These are phyloP conservation scores for Tetramorium bicarinatum DNA, from an alignment of 2,888 invertebrate species.

Conservation along the genomic window DNA sequence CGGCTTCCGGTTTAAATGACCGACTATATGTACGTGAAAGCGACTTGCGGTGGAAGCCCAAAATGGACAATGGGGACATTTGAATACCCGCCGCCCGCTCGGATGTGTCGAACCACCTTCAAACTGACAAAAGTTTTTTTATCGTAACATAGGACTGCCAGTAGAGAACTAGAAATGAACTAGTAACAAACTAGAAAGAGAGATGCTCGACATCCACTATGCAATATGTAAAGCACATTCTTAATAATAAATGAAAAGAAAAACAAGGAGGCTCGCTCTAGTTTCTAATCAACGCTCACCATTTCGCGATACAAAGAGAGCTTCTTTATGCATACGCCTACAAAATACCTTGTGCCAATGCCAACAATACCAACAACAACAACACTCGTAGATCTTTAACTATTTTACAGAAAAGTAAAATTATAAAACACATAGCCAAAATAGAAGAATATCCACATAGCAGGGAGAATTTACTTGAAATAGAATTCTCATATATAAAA, in stretches of 20 bases:
- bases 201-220: conserved; percentile 65
- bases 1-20: conserved; percentile 96
- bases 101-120: conserved; percentile 80
- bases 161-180: conserved; percentile 56
- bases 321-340: conserved; percentile 33
- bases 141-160: conserved; percentile 67
- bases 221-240: conserved; percentile 74
- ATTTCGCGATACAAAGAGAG: conserved; percentile 27
- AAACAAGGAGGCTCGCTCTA: conserved; percentile 34
- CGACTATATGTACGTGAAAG: conserved; percentile 97
- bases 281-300: conserved; percentile 19
- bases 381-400: background rate
- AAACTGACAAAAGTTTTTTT: conserved; percentile 81
- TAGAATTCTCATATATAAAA: background rate
- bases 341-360: conserved; percentile 16
- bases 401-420: conserved; percentile 25
- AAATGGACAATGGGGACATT: conserved; percentile 96
- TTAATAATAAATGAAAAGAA: conserved; percentile 69
- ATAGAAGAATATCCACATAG: conserved; percentile 22
- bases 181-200: conserved; percentile 50
- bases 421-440: conserved; percentile 29
- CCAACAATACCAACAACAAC: background rate
- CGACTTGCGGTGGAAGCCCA: conserved; percentile 97
- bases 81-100: conserved; percentile 91
- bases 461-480: conserved; percentile 7